Conservation (phyloP, 2,888 invertebrate species). For the Dyspetes luteomarginatus region DNA sequence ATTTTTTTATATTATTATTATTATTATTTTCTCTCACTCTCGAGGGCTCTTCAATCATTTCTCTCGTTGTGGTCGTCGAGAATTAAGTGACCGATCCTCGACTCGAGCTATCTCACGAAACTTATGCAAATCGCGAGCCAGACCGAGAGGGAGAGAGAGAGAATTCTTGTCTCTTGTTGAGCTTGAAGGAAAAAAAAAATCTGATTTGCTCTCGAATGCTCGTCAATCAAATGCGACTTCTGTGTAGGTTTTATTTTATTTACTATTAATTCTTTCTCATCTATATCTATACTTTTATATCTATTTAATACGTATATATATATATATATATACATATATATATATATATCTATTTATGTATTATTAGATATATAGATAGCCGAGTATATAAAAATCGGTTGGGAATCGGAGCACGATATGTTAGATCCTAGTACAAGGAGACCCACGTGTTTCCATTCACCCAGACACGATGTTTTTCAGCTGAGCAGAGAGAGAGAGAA, state of each 20-base stretch:
- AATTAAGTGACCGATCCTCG: slow-evolving; percentile 10
- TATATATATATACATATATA: no score
- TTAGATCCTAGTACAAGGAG: slow-evolving; percentile 13
- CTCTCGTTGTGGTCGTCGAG: background rate
- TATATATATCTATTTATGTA: no score
- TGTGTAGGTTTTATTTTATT: slow-evolving; percentile 26
- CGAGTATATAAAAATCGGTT: background rate
- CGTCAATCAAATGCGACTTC: slow-evolving; percentile 30
- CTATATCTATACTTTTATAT: background rate
- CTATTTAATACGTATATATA: no score
- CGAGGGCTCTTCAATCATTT: slow-evolving; percentile 21
- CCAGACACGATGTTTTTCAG: slow-evolving; percentile 18
- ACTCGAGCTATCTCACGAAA: slow-evolving; percentile 18
- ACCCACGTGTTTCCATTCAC: slow-evolving; percentile 26
- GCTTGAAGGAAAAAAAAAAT: slow-evolving; percentile 13
- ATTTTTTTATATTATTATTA: slow-evolving; percentile 15
- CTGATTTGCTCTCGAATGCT: slow-evolving; percentile 30
- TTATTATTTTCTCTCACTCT: slow-evolving; percentile 13
- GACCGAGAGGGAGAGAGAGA: no score
- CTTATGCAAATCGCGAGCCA: slow-evolving; percentile 41
- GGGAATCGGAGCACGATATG: slow-evolving; percentile 1
- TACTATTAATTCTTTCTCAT: slow-evolving; percentile 7
- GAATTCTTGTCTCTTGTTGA: background rate
- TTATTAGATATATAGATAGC: background rate
- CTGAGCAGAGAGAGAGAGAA: background rate